Evolutionary conservation across 2,888 invertebrate species (phyloP), one percentile per base, ranked within the genome.

Genomic region (Hirtodrosophila trivittata): DNA sequence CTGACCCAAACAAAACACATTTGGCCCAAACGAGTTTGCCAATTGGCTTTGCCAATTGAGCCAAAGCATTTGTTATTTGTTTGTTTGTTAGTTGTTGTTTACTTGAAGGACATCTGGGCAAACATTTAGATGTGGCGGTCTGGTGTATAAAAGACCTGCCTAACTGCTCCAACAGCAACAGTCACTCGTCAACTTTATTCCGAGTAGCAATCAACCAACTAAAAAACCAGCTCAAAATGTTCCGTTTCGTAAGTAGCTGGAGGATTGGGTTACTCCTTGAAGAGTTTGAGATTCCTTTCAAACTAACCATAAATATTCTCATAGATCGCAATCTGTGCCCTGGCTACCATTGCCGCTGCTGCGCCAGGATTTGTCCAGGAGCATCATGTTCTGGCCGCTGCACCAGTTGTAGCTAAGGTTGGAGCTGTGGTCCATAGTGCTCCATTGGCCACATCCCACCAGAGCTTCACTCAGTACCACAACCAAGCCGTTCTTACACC

Each of bases 401-500:
- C 18, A 21, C 18, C 18, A 7, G 77, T 88, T 12, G 74, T 90
- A 21, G 81, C 88, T 33, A 89, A 89, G 50, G 55, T 90, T n/a
- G 89, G 88, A 28, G 68, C 80, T 18, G 77, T 88, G 10, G 87
- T 90, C 0, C 88, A 89, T 50, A 77, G 83, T 18, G 91, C 92
- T 78, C 92, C 66, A 13, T 66, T 87, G 5, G 90, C 93, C 1
- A 91, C 92, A 0, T 93, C 93, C 8, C 93, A 93, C 58, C 93
- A 93, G 76, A 92, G 92, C 47, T 91, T 92, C 21, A 86, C 92
- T 0, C 92, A 92, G 64, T 87, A 92, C n/a, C 92, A 89, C 51
- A 90, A 91, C 35, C 91, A 92, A 1, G 91, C 92, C 12, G 90
- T 91, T 13, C 46, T 80, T 28, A 67, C 85, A n/a, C 86, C 81